A percentile compares a stretch with the other conserved stretches of the same genome.
Evolutionary conservation across 2,888 invertebrate species (phyloP).

Genomic region (Cordilura impudica): DNA sequence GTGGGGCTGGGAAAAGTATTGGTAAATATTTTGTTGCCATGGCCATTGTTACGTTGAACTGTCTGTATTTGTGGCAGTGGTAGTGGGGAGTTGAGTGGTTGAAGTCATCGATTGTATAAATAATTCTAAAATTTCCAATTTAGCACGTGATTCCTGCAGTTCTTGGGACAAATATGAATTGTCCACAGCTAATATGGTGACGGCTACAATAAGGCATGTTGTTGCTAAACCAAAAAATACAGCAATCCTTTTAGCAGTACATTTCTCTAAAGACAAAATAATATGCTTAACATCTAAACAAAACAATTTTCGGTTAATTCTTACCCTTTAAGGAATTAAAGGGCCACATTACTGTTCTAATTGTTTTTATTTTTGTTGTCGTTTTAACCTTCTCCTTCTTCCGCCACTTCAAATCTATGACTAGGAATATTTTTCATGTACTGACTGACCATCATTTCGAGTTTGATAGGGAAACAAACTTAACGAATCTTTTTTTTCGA

Average conservation of each 20-base stretch:
- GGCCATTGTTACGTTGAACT: too few relatives aligned
- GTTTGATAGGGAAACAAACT: constrained; percentile 4
- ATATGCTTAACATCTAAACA: neutral
- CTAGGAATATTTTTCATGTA: neutral
- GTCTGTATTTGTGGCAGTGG: neutral
- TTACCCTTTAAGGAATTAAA: constrained; percentile 29
- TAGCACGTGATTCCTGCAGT: constrained; percentile 44
- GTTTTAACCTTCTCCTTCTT: neutral
- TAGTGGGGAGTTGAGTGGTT: neutral
- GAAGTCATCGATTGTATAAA: constrained; percentile 36
- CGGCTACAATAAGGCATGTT: constrained; percentile 67
- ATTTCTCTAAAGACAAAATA: constrained; percentile 16
- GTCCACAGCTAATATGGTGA: constrained; percentile 68
- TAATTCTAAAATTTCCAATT: constrained; percentile 50
- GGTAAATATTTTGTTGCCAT: neutral
- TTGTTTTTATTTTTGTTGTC: neutral
- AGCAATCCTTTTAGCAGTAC: constrained; percentile 66
- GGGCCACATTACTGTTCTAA: neutral
- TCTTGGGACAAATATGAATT: constrained; percentile 65
- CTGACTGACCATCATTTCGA: neutral
- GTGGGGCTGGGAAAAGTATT: neutral
- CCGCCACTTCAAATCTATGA: neutral
- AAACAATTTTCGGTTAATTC: neutral
- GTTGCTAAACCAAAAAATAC: constrained; percentile 69
- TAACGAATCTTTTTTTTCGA: constrained; percentile 19